Conservation (phyloP, 2,888 invertebrate genomes). For the Habroteleia sp. region DNA sequence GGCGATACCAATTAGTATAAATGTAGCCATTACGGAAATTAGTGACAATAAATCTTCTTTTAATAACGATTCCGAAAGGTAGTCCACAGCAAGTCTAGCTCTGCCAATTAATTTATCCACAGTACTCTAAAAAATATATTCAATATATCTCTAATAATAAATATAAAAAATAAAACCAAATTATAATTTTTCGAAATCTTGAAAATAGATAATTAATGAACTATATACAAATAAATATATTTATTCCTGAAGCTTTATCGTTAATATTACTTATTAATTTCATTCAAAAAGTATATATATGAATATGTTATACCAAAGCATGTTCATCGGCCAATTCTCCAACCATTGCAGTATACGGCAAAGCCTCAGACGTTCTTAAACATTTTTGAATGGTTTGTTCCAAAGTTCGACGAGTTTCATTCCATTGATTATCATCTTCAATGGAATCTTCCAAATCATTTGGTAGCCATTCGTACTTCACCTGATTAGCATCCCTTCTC, state of each 20-base stretch:
- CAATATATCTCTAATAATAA: too few relatives aligned
- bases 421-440: constrained; percentile 83
- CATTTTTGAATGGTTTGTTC: constrained; percentile 88
- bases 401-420: constrained; percentile 88
- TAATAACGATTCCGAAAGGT: constrained; percentile 87
- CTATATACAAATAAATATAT: neutral
- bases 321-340: constrained; percentile 81
- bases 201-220: constrained; percentile 2
- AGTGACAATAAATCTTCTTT: constrained; percentile 90
- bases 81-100: constrained; percentile 86
- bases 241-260: too few relatives aligned
- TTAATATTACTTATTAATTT: too few relatives aligned
- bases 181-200: too few relatives aligned
- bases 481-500: constrained; percentile 91
- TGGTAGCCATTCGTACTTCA: constrained; percentile 95
- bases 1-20: constrained; percentile 88
- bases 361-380: constrained; percentile 87
- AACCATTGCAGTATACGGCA: constrained; percentile 90
- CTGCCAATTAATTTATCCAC: constrained; percentile 86
- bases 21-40: constrained; percentile 88
- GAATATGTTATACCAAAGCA: constrained; percentile 84
- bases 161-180: too few relatives aligned
- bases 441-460: constrained; percentile 83
- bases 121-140: constrained; percentile 82
- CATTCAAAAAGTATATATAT: too few relatives aligned